phyloP scores from a whole-genome alignment of 2,113 vertebrate genomes.

The Amphilophus citrinellus region DNA sequence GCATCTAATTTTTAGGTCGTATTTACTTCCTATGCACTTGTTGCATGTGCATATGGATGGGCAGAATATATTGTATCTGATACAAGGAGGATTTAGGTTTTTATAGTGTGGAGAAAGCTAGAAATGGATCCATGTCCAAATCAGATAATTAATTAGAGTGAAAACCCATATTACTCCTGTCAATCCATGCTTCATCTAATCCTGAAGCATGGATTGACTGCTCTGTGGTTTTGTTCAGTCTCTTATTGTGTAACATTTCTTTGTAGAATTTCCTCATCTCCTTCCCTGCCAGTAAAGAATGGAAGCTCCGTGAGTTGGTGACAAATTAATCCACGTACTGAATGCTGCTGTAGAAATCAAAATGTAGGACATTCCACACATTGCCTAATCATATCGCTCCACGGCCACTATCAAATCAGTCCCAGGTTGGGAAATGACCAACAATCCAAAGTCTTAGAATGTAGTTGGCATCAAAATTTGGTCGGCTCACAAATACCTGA shows the following conservation, averaged over 20 bases:
- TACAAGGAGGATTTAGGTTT: not conserved
- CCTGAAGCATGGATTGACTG: constrained; percentile 12
- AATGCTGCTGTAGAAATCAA: constrained; percentile 34
- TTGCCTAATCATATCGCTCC: constrained; percentile 39
- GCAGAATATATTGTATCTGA: not conserved
- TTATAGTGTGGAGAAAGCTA: not conserved
- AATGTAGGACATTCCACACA: constrained; percentile 63
- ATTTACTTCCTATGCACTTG: fast-evolving
- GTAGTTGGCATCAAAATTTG: constrained; percentile 61
- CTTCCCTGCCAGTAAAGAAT: constrained; percentile 19
- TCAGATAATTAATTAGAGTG: not conserved
- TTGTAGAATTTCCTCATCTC: constrained; percentile 33
- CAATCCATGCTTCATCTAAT: constrained; percentile 1
- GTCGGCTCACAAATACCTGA: constrained; percentile 68
- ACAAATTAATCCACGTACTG: constrained; percentile 30
- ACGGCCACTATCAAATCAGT: constrained; percentile 46
- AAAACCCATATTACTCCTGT: not conserved
- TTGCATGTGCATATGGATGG: not conserved
- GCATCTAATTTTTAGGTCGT: not conserved
- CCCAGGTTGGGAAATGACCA: constrained; percentile 58
- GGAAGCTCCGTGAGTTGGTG: constrained; percentile 12
- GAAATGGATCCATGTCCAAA: not conserved
- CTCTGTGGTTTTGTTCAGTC: not conserved
- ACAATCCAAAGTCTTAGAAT: constrained; percentile 64
- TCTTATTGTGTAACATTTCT: constrained; percentile 38